Base-by-base conservation (phyloP, 30 jellyfish, hydroid and myxozoan species). In the Rhopilema esculentum region DNA sequence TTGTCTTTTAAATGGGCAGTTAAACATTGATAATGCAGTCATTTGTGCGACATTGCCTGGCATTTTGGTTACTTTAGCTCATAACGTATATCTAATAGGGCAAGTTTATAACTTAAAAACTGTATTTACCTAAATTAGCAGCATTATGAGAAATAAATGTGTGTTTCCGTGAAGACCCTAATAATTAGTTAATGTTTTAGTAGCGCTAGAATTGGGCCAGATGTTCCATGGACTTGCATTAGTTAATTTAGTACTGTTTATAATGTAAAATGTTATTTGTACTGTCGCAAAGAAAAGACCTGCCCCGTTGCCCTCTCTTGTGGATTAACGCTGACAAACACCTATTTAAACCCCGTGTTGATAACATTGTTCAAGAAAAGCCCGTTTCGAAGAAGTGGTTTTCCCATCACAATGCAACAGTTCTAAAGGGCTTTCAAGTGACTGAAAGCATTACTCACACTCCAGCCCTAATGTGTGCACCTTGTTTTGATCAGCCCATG, bases 401-500 rank as follows among this genome's bases (percentile, higher is more conserved):
- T 40, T 40, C 9, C 57, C 57, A 40, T 40, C 12, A 40, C 57
- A 40, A 40, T 40, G 57, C 57, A 40, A 40, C 57, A 40, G 57
- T 40, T 40, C 57, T 2, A 40, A 40, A 40, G 57, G 12, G 12
- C 57, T 40, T 40, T 40, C 57, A 40, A 40, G 57, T 40, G 57
- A 12, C 57, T 40, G 57, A 40, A 40, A 40, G 57, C 57, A 48
- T 80, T 80, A 80, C 90, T 66, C 88, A 78, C 65, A 24, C 88
- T 22, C 12, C 57, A 40, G 57, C 12, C 23, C 50, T 23, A 23
- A 23, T 66, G 33, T 23, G 33, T 25, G 52, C 32, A 61, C 30
- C 77, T 62, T 78, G 77, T 78, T 62, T 78, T 78, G 88, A 78
- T 78, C 88, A 78, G 78, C 63, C 65, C 61, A 20, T 65, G 20